These are phyloP conservation scores for Drosophila macrothrix DNA, from an alignment of 2,888 invertebrate species.

Conservation along the genomic window DNA sequence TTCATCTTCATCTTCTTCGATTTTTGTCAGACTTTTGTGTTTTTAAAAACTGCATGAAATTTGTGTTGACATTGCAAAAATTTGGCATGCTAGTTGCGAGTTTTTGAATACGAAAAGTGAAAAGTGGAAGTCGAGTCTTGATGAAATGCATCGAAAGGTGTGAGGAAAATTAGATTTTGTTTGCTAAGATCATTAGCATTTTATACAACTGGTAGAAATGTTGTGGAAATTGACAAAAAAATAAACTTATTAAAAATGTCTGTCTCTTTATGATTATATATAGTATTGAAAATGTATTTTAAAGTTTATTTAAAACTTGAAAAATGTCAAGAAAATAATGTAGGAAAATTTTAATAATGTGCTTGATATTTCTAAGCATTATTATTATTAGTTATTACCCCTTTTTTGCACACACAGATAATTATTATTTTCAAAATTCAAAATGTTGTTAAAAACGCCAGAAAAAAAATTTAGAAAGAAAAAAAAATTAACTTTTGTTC, in stretches of 20 bases:
- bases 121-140: constrained; percentile 2
- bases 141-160: not conserved
- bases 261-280: accelerated
- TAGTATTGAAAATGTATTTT: not conserved
- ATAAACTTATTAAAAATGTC: too few relatives aligned
- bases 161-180: not conserved
- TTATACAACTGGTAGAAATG: not conserved
- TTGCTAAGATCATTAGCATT: not conserved
- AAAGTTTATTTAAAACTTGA: not conserved
- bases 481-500: not conserved
- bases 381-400: too few relatives aligned
- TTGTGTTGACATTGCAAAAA: constrained; percentile 76
- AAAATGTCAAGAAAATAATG: not conserved
- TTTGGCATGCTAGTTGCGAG: constrained; percentile 38
- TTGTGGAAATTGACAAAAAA: not conserved
- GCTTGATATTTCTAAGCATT: too few relatives aligned
- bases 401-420: too few relatives aligned
- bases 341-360: too few relatives aligned
- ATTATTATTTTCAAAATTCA: not conserved
- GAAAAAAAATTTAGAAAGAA: not conserved
- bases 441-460: not conserved
- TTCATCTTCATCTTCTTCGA: not conserved
- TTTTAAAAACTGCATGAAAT: constrained; percentile 64
- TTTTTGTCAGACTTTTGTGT: constrained; percentile 18
- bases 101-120: not conserved